phyloP scores from a whole-genome alignment of 2,797 vertebrate species.

The Microctenopoma steveboyesi region DNA sequence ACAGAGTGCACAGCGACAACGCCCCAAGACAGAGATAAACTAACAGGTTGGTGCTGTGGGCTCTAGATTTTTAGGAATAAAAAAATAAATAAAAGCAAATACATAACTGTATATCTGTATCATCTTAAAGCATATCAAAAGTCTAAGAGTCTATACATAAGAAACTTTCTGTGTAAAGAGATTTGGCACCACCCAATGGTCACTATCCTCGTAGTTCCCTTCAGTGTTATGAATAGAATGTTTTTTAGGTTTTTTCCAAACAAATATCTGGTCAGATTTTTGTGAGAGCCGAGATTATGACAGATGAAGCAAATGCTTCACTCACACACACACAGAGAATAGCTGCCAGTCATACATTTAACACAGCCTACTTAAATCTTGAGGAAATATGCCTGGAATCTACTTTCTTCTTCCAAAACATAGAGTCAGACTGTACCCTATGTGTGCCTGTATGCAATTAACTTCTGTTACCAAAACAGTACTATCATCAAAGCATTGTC shows the following conservation, averaged over 20 bases:
- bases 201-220: background rate
- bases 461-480: constrained; percentile 24
- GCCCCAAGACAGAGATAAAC: constrained; percentile 54
- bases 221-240: background rate
- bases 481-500: constrained; percentile 12
- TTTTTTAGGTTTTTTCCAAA: background rate
- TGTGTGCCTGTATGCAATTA: constrained; percentile 7
- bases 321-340: constrained; percentile 1
- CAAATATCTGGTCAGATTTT: too few relatives aligned
- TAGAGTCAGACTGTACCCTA: background rate
- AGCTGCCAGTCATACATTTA: constrained; percentile 30
- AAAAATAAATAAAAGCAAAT: too few relatives aligned
- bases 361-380: constrained; percentile 29
- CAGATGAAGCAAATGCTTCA: background rate
- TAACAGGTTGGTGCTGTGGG: background rate
- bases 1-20: constrained; percentile 1
- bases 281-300: background rate
- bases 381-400: constrained; percentile 71
- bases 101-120: background rate
- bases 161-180: background rate
- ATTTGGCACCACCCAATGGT: constrained; percentile 51
- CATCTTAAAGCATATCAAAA: background rate
- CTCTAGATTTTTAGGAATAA: background rate
- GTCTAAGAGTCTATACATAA: background rate
- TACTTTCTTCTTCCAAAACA: constrained; percentile 16